Base-by-base conservation (phyloP, 2,113 vertebrate species). In the Aleadryas rufinucha region DNA sequence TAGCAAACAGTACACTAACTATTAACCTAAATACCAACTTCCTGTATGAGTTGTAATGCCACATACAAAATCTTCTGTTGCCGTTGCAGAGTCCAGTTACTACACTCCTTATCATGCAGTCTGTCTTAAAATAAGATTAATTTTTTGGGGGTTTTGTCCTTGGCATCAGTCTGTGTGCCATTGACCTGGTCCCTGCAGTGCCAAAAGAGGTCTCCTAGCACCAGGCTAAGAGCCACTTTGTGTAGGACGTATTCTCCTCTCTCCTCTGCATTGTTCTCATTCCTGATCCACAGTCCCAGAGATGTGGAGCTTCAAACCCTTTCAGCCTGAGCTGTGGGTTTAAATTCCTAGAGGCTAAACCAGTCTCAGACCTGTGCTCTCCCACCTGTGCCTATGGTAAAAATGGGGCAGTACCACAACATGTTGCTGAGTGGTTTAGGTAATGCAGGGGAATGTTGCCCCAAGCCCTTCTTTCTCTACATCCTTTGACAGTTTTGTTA, bases 141-240 rank as follows among this genome's bases (percentile, higher is more conserved):
- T 10, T 33, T 17, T 17, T 20, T 16, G 5, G 3, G 3, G 9
- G 5, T 11, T 69, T 80, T 81, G 11, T 33, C 16, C 7, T 35
- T 52, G 31, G 10, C 7, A 57, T n/a, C 22, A 26, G 11, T 53
- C 11, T 87, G 16, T 0, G 0, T 72, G 44, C 22, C 8, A 21
- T 7, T 95, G 37, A 61, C 10, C 28, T 65, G 37, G 22, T 49
- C 57, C 27, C 16, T 66, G 41, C 30, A 42, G 11, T 54, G 16
- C 30, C 39, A 35, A 53, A 80, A 82, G 27, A 69, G 13, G 22
- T 37, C 22, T 61, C 27, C 52, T 28, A 41, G 13, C 31, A 65
- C 1, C 15, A 61, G 11, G 21, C 13, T 65, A 57, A 64, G 16
- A 33, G 9, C 4, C 26, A 45, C 33, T 91, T 83, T 56, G 4